These are phyloP conservation scores for Drosophila persimilis DNA, from an alignment of 1,140 invertebrate genomes.

Conservation along the genomic window DNA sequence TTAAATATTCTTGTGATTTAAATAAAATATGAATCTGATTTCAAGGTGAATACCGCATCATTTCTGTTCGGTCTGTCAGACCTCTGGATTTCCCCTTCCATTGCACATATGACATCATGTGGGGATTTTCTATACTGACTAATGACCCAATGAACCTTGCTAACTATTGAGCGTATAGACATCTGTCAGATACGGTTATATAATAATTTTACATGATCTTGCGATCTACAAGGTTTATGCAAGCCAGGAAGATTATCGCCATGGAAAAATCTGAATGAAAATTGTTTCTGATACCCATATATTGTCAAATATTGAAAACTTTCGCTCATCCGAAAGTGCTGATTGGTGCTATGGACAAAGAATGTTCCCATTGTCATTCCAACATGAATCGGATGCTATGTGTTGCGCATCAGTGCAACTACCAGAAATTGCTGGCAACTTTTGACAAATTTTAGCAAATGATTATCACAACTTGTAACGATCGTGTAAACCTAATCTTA, in stretches of 20 bases:
- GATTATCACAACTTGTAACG: neutral
- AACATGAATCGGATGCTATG: too few species aligned
- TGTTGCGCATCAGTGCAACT: too few species aligned
- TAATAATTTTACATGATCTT: neutral
- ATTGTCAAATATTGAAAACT: too few species aligned
- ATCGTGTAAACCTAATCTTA: constrained; percentile 10
- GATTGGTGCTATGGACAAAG: too few species aligned
- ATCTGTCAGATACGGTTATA: neutral
- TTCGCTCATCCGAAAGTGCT: too few species aligned
- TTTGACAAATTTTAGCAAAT: neutral
- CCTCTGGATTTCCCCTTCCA: neutral
- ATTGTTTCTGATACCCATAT: too few species aligned
- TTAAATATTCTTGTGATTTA: constrained; percentile 6
- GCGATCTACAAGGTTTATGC: neutral
- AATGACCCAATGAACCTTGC: constrained; percentile 19
- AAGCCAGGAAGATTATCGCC: too few species aligned
- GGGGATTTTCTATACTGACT: neutral
- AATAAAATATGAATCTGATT: constrained; percentile 14
- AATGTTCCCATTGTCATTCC: too few species aligned
- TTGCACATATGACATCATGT: neutral
- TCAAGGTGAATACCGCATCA: neutral
- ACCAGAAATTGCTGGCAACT: too few species aligned
- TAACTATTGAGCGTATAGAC: constrained; percentile 11
- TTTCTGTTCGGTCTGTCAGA: neutral
- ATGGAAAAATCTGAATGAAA: too few species aligned